phyloP scores from a whole-genome alignment of 2,888 invertebrate genomes.

The Uropetala carovei region DNA sequence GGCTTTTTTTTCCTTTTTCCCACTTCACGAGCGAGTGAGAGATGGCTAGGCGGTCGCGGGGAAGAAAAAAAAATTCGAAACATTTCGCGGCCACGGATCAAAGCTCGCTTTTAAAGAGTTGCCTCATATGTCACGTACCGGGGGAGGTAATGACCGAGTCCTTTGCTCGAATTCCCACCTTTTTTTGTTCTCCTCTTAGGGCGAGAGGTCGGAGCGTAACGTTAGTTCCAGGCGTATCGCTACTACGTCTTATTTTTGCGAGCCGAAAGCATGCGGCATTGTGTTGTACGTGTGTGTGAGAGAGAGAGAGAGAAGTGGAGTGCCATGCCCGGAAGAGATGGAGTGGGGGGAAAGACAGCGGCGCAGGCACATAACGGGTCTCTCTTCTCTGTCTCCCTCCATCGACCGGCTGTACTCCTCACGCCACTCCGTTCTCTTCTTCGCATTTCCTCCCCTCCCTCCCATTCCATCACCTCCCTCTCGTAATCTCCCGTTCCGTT shows the following conservation, averaged over 20 bases:
- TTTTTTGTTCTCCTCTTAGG: not conserved
- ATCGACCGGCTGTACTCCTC: conserved; percentile 10
- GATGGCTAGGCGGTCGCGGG: not conserved
- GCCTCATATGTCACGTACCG: too few species aligned
- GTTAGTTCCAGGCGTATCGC: not conserved
- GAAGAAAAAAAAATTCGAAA: not conserved
- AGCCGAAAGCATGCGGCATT: not conserved
- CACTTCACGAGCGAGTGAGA: not conserved
- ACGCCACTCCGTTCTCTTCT: not conserved
- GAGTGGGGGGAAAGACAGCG: not conserved
- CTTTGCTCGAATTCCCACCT: not conserved
- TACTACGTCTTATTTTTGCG: conserved; percentile 16
- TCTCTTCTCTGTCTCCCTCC: not conserved
- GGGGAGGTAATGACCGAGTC: too few species aligned
- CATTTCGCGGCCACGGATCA: not conserved
- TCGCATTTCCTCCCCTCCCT: not conserved
- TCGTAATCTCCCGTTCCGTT: conserved; percentile 12
- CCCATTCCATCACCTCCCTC: not conserved
- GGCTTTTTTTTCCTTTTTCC: not conserved
- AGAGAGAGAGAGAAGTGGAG: not conserved
- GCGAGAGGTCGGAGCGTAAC: not conserved
- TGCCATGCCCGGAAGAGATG: not conserved
- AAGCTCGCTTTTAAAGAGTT: not conserved
- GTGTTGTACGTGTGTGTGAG: not conserved
- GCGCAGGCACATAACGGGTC: conserved; percentile 27